Evolutionary conservation across 1,140 invertebrate genomes (phyloP), one percentile per base, ranked within the genome.

Genomic region (Nixonia krombeini): DNA sequence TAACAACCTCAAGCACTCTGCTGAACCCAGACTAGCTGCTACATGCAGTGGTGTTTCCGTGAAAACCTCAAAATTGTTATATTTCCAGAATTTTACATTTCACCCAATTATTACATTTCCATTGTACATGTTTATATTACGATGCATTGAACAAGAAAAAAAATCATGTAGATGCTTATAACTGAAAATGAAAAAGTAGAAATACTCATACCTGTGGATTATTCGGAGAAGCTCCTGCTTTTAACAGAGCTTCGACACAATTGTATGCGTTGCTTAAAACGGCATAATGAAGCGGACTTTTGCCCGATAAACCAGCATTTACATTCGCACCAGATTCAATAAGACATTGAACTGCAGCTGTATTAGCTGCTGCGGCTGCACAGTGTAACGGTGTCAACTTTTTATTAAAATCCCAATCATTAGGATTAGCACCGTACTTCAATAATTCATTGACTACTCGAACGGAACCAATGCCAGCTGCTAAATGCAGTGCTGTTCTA

Each of bases 41-140:
- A 94, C 90, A 63, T 95, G 94, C 2, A 96, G 77, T 0, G 94
- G 93, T 0, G 93, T 94, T 84, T 94, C 93, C 2, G 91, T 93
- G 65, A 90, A 93, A 16, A 93, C 89, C 88, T 90, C 37, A 18
- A 16, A 10, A 42, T 29, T 55, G 10, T 15, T 29, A 21, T 37
- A 12, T 4, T 13, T 12, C n/a, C 28, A 33, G 41, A 23, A 12
- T 58, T 38, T 29, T n/a, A n/a, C n/a, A n/a, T n/a, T n/a, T n/a
- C n/a, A 17, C 8, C 13, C 18, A 13, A 33, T 9, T 33, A 1
- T 5, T 3, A 18, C 2, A 41, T 13, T 18, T 41, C n/a, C 1
- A n/a, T n/a, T n/a, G n/a, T n/a, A n/a, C n/a, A n/a, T n/a, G n/a
- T n/a, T n/a, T n/a, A n/a, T n/a, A n/a, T n/a, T n/a, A n/a, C n/a